Base-by-base conservation (phyloP, 2,888 invertebrate species). In the Mesorhabditis spiculigera region DNA sequence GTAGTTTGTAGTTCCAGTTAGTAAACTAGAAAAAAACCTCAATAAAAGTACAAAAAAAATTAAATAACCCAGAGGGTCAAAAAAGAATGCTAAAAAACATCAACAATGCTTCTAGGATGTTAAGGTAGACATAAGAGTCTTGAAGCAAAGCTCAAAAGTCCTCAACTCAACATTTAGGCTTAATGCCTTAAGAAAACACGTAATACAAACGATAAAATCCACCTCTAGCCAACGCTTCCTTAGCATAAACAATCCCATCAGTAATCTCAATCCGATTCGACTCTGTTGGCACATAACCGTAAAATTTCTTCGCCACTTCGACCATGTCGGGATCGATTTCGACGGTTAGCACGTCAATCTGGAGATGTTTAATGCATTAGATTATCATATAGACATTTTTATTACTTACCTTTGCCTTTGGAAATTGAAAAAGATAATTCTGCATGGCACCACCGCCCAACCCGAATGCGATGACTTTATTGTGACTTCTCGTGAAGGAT, bases 391-490 rank as follows among this genome's bases (percentile, higher is more conserved):
- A 28, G n/a, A n/a, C n/a, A n/a, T n/a, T 28, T 28, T 28, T 28
- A 50, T n/a, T 50, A 10, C 58, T 50, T 50, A 50, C 58, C 8
- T 50, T 50, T 50, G 58, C 58, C 58, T 50, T 50, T 50, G 58
- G 58, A 50, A 50, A 50, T 50, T 50, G 58, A 13, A n/a, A 50
- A 3, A 50, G 8, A n/a, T 50, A 50, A 3, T 50, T 50, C n/a
- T 50, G 58, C 8, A 50, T 10, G n/a, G 58, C n/a, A 1, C 58
- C 58, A 1, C 58, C 58, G n/a, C 58, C 58, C 8, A 50, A n/a
- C 10, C 58, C 58, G n/a, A 50, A 50, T 50, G 58, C 58, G 58
- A 50, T 10, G 3, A 50, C n/a, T n/a, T n/a, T 10, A 50, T 50
- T 50, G 58, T 10, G 8, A 13, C n/a, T 50, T n/a, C n/a, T 50